These are phyloP conservation scores for Pocillopora damicornis DNA, from an alignment of 64 coral and sea anemone genomes.

Conservation along the genomic window DNA sequence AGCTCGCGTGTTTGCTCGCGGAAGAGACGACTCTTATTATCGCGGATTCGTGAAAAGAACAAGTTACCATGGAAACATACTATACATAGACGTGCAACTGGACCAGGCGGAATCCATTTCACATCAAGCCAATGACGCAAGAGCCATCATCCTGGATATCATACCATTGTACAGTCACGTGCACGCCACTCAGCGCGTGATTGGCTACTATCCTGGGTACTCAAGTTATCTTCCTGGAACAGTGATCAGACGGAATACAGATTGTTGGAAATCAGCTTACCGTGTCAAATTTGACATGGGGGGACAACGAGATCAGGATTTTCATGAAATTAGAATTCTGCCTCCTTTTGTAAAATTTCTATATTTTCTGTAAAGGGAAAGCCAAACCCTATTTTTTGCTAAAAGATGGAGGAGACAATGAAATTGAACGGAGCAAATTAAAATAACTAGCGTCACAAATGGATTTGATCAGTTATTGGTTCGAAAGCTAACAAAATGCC, in stretches of 20 bases:
- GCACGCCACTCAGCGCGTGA: slow-evolving; percentile 32
- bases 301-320: neutral
- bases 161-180: slow-evolving; percentile 12
- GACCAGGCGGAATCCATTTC: slow-evolving; percentile 5
- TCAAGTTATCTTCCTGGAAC: neutral
- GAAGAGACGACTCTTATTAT: neutral
- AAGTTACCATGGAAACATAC: neutral
- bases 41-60: neutral
- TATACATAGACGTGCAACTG: slow-evolving; percentile 22
- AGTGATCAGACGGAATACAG: neutral
- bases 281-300: slow-evolving; percentile 4
- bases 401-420: neutral
- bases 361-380: neutral
- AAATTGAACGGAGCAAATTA: neutral
- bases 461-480: too few relatives aligned
- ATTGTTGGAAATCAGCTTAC: neutral
- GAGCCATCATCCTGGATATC: slow-evolving; percentile 25
- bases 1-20: slow-evolving; percentile 27
- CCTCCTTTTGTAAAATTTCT: neutral
- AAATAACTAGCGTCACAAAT: neutral
- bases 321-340: slow-evolving; percentile 17
- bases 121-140: neutral
- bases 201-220: slow-evolving; percentile 18
- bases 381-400: neutral
- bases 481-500: too few relatives aligned